Conservation (phyloP, 2,888 invertebrate genomes). For the Sinohyriopsis cumingii region DNA sequence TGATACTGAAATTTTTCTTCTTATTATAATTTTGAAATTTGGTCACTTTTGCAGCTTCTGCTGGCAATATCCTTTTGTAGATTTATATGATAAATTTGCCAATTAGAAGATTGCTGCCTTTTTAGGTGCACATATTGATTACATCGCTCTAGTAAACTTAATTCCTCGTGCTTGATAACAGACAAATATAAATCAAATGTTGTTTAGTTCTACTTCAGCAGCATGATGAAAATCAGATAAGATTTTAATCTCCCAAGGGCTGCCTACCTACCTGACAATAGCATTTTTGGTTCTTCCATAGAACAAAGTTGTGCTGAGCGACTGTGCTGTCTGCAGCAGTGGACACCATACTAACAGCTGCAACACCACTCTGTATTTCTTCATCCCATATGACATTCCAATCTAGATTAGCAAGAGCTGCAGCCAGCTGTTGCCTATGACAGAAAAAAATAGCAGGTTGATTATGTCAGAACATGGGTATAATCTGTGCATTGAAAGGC, state of each 20-base stretch:
- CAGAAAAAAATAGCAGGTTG: not conserved
- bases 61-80: too few relatives aligned
- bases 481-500: too few relatives aligned
- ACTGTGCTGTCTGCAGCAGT: slow-evolving; percentile 34
- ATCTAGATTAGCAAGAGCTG: slow-evolving; percentile 40
- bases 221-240: not conserved
- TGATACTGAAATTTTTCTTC: too few relatives aligned
- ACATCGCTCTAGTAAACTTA: too few relatives aligned
- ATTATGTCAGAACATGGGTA: not conserved
- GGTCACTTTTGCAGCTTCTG: too few relatives aligned
- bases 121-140: too few relatives aligned
- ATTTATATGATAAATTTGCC: too few relatives aligned
- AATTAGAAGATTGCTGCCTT: too few relatives aligned
- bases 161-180: too few relatives aligned
- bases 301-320: slow-evolving; percentile 24
- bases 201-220: not conserved
- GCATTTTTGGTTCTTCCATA: slow-evolving; percentile 45
- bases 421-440: slow-evolving; percentile 34
- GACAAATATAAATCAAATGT: too few relatives aligned
- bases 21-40: too few relatives aligned
- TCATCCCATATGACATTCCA: slow-evolving; percentile 47
- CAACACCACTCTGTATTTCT: slow-evolving; percentile 34
- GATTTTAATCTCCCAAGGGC: not conserved
- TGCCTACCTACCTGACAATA: slow-evolving; percentile 33
- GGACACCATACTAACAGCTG: slow-evolving; percentile 40